Conservation (phyloP, 2,113 vertebrate species). For the Aegypius monachus region DNA sequence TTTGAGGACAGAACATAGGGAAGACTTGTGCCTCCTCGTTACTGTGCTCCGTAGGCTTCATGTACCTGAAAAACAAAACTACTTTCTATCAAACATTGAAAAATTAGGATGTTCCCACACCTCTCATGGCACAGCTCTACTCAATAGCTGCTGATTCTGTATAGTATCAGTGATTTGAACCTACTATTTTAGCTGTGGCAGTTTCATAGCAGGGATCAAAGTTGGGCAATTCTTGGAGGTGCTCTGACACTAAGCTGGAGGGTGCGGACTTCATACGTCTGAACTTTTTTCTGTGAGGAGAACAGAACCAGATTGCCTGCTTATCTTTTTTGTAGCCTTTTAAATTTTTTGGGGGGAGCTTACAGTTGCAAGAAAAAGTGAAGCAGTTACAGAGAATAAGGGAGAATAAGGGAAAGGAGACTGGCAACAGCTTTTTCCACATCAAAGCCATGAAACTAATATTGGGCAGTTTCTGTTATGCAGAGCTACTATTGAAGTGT, state of each 20-base stretch:
- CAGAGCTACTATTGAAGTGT: neutral
- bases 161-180: neutral
- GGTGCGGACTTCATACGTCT: neutral
- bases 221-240: neutral
- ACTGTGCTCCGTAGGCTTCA: neutral
- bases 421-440: neutral
- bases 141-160: neutral
- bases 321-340: neutral
- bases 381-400: neutral
- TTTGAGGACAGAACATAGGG: neutral
- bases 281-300: neutral
- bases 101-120: neutral
- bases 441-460: neutral
- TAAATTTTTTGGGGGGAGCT: neutral
- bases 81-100: neutral
- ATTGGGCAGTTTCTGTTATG: neutral
- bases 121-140: neutral
- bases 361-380: neutral
- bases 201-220: neutral
- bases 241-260: neutral
- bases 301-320: neutral
- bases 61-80: neutral
- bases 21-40: neutral
- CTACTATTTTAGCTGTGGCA: neutral
- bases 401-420: neutral